Conservation (phyloP, 2,113 vertebrate species). For the Blennius ocellaris region DNA sequence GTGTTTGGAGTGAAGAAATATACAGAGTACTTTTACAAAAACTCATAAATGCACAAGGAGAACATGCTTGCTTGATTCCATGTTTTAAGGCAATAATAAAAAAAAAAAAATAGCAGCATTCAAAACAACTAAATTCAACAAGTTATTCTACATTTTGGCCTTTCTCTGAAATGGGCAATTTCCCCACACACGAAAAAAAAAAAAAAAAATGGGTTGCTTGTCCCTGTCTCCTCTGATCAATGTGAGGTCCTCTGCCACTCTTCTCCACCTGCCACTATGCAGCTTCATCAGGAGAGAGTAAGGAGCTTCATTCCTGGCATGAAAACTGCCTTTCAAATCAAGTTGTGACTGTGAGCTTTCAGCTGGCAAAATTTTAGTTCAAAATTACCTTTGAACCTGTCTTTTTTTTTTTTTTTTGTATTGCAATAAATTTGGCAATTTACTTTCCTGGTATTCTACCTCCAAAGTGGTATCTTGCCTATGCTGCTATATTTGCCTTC, state of each 20-base stretch:
- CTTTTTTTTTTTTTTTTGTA: background rate
- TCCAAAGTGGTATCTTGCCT: slow-evolving; percentile 11
- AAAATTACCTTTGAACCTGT: no score
- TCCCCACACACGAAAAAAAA: background rate
- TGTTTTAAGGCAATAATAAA: no score
- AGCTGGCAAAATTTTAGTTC: background rate
- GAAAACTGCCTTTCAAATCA: background rate
- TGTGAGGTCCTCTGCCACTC: background rate
- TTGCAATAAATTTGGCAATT: slow-evolving; percentile 17
- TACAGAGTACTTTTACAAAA: no score
- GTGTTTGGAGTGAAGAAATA: no score
- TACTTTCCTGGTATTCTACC: slow-evolving; percentile 12
- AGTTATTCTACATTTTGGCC: no score
- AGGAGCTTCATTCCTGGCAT: background rate
- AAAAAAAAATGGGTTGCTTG: no score
- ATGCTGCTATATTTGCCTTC: slow-evolving; percentile 37
- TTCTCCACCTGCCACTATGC: slow-evolving; percentile 4
- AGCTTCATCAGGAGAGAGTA: slow-evolving; percentile 2
- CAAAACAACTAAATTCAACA: no score
- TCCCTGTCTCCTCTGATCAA: background rate
- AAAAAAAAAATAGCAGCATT: no score
- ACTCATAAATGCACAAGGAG: no score
- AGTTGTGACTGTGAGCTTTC: background rate
- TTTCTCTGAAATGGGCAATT: background rate
- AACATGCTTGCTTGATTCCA: no score